Evolutionary conservation across 2,888 invertebrate genomes (phyloP), one percentile per base, ranked within the genome.

Genomic region (Temnothorax rugatulus): DNA sequence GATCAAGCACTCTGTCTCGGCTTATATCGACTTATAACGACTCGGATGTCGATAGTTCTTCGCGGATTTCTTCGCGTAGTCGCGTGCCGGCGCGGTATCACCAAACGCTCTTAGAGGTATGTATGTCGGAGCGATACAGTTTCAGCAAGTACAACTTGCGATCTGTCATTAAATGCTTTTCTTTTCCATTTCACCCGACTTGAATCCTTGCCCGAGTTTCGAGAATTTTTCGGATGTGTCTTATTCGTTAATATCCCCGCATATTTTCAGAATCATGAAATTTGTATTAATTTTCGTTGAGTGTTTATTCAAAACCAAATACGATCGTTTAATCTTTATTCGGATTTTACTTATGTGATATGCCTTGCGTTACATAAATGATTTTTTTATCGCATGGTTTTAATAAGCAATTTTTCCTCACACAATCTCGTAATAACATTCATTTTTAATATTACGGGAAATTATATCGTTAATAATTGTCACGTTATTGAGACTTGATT

Each of bases 1-100:
- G 54, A 41, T 68, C 47, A 63, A 76, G 11, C 25, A 21, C 47
- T n/a, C 29, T 13, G 21, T 21, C 66, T 18, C 11, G n/a, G 0
- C 41, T 52, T 64, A 34, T 34, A 64, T n/a, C 44, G 21, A 47
- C 47, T 63, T 47, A 38, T 75, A 50, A 75, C 21, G 34, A 34
- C 15, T 38, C 21, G 15, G 3, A 13, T 34, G 34, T 41, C 18
- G 21, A 21, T 63, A 18, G 5, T 15, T 29, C 9, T 5, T 57
- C 15, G 63, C 64, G 47, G 64, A 34, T 75, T 34, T 64, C 21
- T 47, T 64, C n/a, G 47, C 15, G 21, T 38, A 63, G 4, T 41
- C 61, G 21, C 25, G 41, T 50, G 34, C n/a, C 29, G 18, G 21
- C 15, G 34, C 29, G 29, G 4, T n/a, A 15, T 47, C 15, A 11